Evolutionary conservation across 2,797 vertebrate species (phyloP).

Genomic region (Alca torda): DNA sequence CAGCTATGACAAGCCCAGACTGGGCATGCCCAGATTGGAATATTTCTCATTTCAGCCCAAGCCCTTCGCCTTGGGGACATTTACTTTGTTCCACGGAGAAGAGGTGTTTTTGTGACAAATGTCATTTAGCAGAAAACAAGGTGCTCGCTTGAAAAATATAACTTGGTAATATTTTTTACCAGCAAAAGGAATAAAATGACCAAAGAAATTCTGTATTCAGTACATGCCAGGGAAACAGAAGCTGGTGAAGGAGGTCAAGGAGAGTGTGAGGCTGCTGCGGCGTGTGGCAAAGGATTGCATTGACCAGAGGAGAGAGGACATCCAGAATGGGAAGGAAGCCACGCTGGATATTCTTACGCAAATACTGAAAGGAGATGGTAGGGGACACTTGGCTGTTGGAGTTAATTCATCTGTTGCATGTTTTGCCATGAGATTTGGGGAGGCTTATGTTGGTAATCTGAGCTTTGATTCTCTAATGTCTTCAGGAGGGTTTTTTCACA

Average conservation of each 20-base stretch:
- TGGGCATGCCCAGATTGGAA: background rate
- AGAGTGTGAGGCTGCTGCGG: conserved; percentile 82
- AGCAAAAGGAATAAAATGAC: background rate
- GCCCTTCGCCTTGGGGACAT: background rate
- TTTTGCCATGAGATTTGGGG: background rate
- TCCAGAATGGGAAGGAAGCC: conserved; percentile 79
- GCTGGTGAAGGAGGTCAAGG: conserved; percentile 76
- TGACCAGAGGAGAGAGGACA: conserved; percentile 77
- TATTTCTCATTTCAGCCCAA: background rate
- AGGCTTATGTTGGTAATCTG: background rate
- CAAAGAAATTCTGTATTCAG: conserved; percentile 67
- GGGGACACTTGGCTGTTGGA: background rate
- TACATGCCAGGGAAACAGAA: conserved; percentile 79
- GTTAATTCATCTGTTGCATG: background rate
- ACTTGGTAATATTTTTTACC: background rate
- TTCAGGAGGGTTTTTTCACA: background rate
- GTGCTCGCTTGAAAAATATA: background rate
- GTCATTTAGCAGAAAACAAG: background rate
- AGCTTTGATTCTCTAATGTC: background rate
- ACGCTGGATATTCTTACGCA: conserved; percentile 88
- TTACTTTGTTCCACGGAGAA: background rate
- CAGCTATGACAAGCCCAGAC: background rate
- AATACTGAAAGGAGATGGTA: conserved; percentile 84
- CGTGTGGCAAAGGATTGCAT: conserved; percentile 84
- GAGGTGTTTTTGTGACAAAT: background rate